phyloP scores from a whole-genome alignment of 1,140 invertebrate genomes.

The Globodera ellingtonae region DNA sequence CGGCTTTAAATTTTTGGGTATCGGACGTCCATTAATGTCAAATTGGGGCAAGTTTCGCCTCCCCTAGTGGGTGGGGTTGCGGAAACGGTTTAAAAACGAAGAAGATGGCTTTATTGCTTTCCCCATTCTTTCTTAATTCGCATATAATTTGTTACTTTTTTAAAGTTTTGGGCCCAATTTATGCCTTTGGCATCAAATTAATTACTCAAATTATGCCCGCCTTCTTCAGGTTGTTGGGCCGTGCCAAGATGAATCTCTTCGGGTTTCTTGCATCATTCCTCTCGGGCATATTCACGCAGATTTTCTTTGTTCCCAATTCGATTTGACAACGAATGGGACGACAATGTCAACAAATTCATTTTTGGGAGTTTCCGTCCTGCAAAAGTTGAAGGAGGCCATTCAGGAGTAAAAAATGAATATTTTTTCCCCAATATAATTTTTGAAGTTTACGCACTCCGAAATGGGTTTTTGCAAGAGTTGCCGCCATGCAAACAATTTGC shows the following conservation, averaged over 20 bases:
- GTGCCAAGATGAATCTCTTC: background rate
- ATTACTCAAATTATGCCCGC: background rate
- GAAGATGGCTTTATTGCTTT: too few species aligned
- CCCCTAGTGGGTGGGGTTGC: too few species aligned
- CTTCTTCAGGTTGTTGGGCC: background rate
- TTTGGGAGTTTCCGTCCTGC: slow-evolving; percentile 1
- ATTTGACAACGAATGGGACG: slow-evolving; percentile 1
- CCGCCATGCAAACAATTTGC: slow-evolving; percentile 38
- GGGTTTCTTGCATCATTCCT: background rate
- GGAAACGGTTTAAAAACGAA: too few species aligned
- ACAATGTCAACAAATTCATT: background rate
- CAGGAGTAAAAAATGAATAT: slow-evolving; percentile 4
- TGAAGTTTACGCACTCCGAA: slow-evolving; percentile 35
- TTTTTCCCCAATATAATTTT: background rate
- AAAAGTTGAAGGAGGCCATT: background rate
- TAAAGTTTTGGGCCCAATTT: too few species aligned
- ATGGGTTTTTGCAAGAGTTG: slow-evolving; percentile 42
- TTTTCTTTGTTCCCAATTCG: background rate
- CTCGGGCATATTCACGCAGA: background rate
- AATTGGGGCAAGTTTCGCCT: too few species aligned
- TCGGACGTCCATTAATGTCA: too few species aligned
- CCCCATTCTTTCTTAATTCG: too few species aligned
- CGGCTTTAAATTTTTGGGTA: too few species aligned
- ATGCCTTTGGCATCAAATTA: too few species aligned
- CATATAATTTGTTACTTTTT: too few species aligned